Base-by-base conservation (phyloP, 1,140 invertebrate genomes). In the Neuroterus valhalla region DNA sequence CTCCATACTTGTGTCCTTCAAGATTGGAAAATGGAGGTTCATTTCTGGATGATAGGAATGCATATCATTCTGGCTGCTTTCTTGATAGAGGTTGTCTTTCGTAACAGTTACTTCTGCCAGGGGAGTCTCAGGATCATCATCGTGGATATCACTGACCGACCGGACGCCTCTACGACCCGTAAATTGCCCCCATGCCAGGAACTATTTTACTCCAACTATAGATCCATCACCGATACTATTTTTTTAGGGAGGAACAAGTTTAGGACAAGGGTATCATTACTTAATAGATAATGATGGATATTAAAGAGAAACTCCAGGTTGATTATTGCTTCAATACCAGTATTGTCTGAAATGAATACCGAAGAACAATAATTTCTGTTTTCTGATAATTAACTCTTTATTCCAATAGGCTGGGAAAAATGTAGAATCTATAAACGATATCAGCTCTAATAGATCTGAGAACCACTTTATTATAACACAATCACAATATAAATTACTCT, bases 71-170 rank as follows among this genome's bases (percentile, higher is more conserved):
- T 17, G 4, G 21, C 19, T 21, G 38, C 6, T 17, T 14, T 17
- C 3, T 43, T 21, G 11, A 8, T 45, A 70, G 23, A 42, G 31
- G 19, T 50, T 52, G 45, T 70, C 21, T 77, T 69, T 77, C 78
- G 71, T 79, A 79, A 79, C 77, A 75, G 77, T 79, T 77, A 74
- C 69, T 77, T 79, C 74, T 77, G 71, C 77, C 75, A 71, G 26
- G 68, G 62, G 69, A 70, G 23, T 75, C 62, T 38, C 66, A 71
- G 75, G 75, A 74, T 72, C 72, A 77, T 74, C 75, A 72, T 46
- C 55, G 72, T 74, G 70, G 76, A 79, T n/a, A n/a, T 79, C 75
- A 75, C 71, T 79, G 78, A 79, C 78, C 78, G 75, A 75, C 78
- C 72, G 71, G 72, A 71, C 38, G 71, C 66, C 68, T 74, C 72